Evolutionary conservation across 2,113 vertebrate genomes (phyloP).

Genomic region (Tamias sibiricus): DNA sequence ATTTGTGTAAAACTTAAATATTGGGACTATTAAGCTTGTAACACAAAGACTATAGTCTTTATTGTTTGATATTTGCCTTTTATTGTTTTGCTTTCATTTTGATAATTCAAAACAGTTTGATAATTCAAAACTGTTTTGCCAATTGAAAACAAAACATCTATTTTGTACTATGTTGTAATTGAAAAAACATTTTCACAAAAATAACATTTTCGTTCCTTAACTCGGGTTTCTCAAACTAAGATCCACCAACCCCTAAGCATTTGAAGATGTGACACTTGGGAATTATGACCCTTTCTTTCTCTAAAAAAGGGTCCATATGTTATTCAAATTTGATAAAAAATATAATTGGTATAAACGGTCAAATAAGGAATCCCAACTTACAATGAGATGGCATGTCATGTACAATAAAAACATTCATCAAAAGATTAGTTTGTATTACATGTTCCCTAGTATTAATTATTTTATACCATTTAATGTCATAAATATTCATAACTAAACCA

Average conservation of each 20-base stretch:
- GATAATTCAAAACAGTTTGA: conserved; percentile 14
- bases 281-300: background rate
- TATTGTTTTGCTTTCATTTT: conserved; percentile 22
- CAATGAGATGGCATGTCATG: background rate
- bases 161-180: background rate
- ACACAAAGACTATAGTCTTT: background rate
- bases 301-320: background rate
- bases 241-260: background rate
- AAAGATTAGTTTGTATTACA: background rate
- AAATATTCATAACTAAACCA: background rate
- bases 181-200: conserved; percentile 31
- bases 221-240: conserved; percentile 2
- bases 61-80: background rate
- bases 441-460: background rate
- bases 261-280: background rate
- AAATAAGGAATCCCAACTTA: background rate
- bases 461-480: background rate
- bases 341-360: background rate
- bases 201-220: background rate
- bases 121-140: conserved; percentile 5
- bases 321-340: background rate
- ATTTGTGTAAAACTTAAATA: background rate
- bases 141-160: conserved; percentile 8
- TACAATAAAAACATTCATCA: background rate
- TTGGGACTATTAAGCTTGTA: background rate